A percentile compares a stretch with the other conserved stretches of the same genome.
phyloP scores from a whole-genome alignment of 2,113 vertebrate species.

The Pelvicachromis taeniatus region DNA sequence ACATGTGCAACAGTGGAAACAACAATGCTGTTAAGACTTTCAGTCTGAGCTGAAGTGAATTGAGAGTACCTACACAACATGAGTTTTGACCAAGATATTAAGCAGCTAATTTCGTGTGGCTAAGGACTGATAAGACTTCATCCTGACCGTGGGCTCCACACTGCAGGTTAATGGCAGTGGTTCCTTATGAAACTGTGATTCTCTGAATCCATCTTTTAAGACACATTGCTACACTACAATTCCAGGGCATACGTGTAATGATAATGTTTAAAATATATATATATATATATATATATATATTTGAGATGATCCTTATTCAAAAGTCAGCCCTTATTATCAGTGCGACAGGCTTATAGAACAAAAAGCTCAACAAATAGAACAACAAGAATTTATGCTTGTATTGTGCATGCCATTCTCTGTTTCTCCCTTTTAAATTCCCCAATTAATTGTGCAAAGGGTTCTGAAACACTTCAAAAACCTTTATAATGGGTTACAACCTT shows the following conservation, averaged over 20 bases:
- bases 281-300: too few species aligned
- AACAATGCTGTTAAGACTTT: not conserved
- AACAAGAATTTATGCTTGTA: not conserved
- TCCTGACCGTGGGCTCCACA: not conserved
- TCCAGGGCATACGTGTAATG: not conserved
- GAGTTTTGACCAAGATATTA: not conserved
- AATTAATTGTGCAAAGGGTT: conserved; percentile 18
- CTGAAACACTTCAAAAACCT: not conserved
- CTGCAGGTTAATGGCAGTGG: not conserved
- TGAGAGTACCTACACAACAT: not conserved
- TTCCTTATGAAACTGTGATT: not conserved
- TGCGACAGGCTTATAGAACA: not conserved
- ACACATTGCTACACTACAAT: not conserved
- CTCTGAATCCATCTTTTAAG: not conserved
- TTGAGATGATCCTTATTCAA: not conserved
- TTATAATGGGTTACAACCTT: conserved; percentile 28
- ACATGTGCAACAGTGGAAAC: not conserved
- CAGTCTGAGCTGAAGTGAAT: not conserved
- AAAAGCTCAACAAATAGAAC: not conserved
- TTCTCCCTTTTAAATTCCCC: not conserved
- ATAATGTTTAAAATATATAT: not conserved
- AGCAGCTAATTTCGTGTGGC: not conserved
- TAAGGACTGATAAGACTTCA: not conserved
- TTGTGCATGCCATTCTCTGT: not conserved
- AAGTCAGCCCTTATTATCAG: not conserved